Evolutionary conservation across 30 jellyfish, hydroid and myxozoan genomes (phyloP).

Genomic region (Cassiopea andromeda): DNA sequence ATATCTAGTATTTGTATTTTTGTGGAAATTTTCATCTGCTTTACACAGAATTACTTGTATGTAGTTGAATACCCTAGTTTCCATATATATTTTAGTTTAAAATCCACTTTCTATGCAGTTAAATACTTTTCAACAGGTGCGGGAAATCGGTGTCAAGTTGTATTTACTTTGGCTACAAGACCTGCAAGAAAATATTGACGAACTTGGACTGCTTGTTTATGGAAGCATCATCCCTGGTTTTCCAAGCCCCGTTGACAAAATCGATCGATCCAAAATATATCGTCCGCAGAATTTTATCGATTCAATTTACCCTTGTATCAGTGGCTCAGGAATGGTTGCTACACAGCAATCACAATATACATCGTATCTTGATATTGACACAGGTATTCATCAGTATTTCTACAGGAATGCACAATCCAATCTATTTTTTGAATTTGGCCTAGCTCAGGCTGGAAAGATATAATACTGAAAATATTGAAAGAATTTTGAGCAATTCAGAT

Average conservation of each 20-base stretch:
- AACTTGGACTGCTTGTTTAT: conserved; percentile 76
- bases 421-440: too few relatives aligned
- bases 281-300: conserved; percentile 66
- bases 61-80: background rate
- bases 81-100: background rate
- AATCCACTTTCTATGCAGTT: background rate
- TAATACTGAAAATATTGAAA: too few relatives aligned
- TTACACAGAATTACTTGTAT: too few relatives aligned
- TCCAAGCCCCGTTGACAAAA: conserved; percentile 70
- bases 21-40: too few relatives aligned
- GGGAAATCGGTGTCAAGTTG: conserved; percentile 84
- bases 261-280: conserved; percentile 55
- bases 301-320: conserved; percentile 63
- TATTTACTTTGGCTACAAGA: conserved; percentile 92
- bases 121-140: conserved; percentile 38
- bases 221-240: conserved; percentile 94
- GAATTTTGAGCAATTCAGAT: too few relatives aligned
- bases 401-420: too few relatives aligned
- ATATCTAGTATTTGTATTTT: too few relatives aligned
- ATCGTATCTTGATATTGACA: conserved; percentile 69
- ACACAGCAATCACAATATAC: conserved; percentile 65
- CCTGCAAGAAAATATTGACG: conserved; percentile 88
- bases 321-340: conserved; percentile 70
- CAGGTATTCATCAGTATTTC: conserved; percentile 53
- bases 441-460: too few relatives aligned